Evolutionary conservation across 2,888 invertebrate species (phyloP).

Genomic region (Lottia scabra): DNA sequence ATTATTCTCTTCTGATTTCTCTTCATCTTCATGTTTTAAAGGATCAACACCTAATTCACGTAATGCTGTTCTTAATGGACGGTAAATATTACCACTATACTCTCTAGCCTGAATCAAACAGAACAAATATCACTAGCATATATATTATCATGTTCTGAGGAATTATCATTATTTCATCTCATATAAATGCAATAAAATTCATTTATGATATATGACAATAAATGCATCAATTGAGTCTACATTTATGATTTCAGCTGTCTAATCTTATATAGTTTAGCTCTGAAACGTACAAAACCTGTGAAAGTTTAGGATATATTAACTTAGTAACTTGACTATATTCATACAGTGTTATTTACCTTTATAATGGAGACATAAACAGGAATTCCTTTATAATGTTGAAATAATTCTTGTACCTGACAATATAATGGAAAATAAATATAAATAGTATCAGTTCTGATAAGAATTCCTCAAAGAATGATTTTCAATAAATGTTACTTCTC

Average conservation of each 20-base stretch:
- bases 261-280: too few relatives aligned
- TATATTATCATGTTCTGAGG: not conserved
- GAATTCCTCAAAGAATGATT: too few relatives aligned
- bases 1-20: slow-evolving; percentile 12
- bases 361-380: slow-evolving; percentile 65
- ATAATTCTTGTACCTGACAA: slow-evolving; percentile 51
- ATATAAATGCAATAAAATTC: too few relatives aligned
- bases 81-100: slow-evolving; percentile 44
- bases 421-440: too few relatives aligned
- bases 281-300: too few relatives aligned
- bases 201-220: too few relatives aligned
- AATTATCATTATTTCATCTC: not conserved
- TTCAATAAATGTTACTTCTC: too few relatives aligned
- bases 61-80: slow-evolving; percentile 47
- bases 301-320: too few relatives aligned
- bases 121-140: not conserved
- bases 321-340: too few relatives aligned
- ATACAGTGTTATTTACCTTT: slow-evolving; percentile 72
- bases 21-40: slow-evolving; percentile 18
- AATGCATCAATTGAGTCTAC: too few relatives aligned
- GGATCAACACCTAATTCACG: slow-evolving; percentile 39
- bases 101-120: slow-evolving; percentile 36
- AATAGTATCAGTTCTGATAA: too few relatives aligned
- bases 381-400: slow-evolving; percentile 58
- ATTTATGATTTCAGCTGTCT: too few relatives aligned